Evolutionary conservation across 1,140 invertebrate species (phyloP).

Genomic region (Agraylea sexmaculata): DNA sequence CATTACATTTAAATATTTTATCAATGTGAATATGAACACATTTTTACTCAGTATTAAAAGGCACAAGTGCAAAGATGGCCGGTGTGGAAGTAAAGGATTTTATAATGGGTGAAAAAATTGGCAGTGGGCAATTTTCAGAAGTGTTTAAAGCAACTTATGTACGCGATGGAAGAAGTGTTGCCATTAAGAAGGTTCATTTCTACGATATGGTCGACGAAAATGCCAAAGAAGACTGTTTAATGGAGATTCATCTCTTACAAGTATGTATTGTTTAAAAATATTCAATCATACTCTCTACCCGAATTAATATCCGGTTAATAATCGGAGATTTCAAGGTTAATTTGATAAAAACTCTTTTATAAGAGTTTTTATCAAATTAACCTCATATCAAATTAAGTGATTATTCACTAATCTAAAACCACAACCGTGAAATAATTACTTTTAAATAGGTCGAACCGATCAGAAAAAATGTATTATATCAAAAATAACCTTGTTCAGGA

Average conservation of each 20-base stretch:
- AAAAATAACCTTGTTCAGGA: no score
- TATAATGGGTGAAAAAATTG: constrained; percentile 10
- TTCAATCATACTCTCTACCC: no score
- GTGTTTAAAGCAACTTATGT: constrained; percentile 12
- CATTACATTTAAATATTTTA: background rate
- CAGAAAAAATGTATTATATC: no score
- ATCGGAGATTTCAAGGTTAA: no score
- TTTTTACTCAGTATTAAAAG: background rate
- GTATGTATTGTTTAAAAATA: no score
- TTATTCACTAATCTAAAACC: no score
- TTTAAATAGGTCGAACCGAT: no score
- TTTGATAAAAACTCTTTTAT: no score
- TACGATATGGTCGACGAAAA: constrained; percentile 19
- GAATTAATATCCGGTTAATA: no score
- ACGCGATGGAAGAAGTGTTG: constrained; percentile 10
- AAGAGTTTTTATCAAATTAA: no score
- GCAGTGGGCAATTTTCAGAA: constrained; percentile 19
- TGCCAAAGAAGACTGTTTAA: constrained; percentile 16
- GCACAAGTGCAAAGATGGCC: background rate
- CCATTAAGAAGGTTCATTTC: constrained; percentile 19
- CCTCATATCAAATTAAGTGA: no score
- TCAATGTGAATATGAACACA: background rate
- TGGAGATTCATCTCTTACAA: constrained; percentile 20
- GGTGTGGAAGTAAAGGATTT: background rate
- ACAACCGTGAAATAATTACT: no score